phyloP scores from a whole-genome alignment of 2,888 invertebrate genomes.

The Epiperipatus broadwayi region DNA sequence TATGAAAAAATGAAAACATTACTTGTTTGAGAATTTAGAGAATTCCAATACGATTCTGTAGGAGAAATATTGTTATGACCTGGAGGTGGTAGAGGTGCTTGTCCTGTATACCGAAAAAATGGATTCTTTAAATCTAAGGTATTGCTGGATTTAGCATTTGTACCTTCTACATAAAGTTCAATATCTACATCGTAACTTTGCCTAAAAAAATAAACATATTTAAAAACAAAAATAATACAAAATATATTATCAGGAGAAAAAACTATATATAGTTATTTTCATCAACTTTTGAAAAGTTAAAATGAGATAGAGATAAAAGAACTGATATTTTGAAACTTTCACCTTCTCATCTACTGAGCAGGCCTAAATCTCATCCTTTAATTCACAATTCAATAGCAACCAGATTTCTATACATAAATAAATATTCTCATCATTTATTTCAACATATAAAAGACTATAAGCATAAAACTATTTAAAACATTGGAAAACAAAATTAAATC shows the following conservation, averaged over 20 bases:
- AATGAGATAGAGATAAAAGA: too few relatives aligned
- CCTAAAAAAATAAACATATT: constrained; percentile 29
- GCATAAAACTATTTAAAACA: too few relatives aligned
- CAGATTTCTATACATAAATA: too few relatives aligned
- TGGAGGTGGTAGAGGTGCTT: constrained; percentile 75
- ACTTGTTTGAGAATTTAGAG: constrained; percentile 38
- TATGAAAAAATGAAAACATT: constrained; percentile 7
- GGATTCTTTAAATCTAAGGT: constrained; percentile 73
- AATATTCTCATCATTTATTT: too few relatives aligned
- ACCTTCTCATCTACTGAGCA: too few relatives aligned
- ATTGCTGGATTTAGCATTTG: constrained; percentile 58
- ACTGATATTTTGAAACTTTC: too few relatives aligned
- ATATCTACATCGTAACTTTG: constrained; percentile 98
- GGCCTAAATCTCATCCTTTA: too few relatives aligned
- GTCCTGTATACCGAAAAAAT: constrained; percentile 56
- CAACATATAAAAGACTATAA: too few relatives aligned
- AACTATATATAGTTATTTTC: too few relatives aligned
- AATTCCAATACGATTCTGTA: constrained; percentile 77
- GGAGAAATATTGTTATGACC: constrained; percentile 76
- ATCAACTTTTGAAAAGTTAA: too few relatives aligned
- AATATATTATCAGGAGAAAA: background rate
- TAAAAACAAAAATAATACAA: constrained; percentile 1
- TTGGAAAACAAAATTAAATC: too few relatives aligned
- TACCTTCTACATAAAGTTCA: constrained; percentile 72
- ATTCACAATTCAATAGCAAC: too few relatives aligned